These are phyloP conservation scores for Mormyrops attenuatus DNA, from an alignment of 2,797 vertebrate genomes.

Conservation along the genomic window DNA sequence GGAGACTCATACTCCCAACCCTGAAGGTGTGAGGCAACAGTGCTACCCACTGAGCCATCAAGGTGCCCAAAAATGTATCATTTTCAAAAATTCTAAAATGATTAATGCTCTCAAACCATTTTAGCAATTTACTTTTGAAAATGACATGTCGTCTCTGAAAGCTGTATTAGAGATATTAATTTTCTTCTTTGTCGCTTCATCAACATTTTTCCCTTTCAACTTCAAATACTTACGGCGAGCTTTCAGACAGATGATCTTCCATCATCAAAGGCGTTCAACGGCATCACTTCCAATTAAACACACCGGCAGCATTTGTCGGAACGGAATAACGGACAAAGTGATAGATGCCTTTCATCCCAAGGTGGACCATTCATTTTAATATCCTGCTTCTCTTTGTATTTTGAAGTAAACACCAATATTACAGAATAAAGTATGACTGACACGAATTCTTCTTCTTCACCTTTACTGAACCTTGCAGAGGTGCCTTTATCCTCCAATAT, in stretches of 20 bases:
- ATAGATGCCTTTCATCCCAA: not conserved
- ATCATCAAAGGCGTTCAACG: not conserved
- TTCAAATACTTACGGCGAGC: not conserved
- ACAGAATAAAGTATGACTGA: not conserved
- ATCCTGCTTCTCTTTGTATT: not conserved
- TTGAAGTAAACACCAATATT: not conserved
- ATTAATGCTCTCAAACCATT: not conserved
- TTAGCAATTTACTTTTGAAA: slow-evolving; percentile 1
- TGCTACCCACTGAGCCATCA: not conserved
- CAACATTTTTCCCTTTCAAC: slow-evolving; percentile 9
- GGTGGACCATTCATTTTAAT: not conserved
- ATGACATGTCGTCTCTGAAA: not conserved
- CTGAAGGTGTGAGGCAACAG: not conserved
- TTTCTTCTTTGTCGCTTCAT: slow-evolving; percentile 2
- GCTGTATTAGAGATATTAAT: slow-evolving; percentile 3
- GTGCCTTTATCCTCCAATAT: not conserved
- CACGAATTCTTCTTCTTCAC: not conserved
- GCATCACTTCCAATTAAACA: slow-evolving; percentile 11
- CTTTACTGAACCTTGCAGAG: not conserved
- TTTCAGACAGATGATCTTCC: not conserved
- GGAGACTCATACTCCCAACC: not conserved
- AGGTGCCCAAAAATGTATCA: not conserved
- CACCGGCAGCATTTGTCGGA: not conserved
- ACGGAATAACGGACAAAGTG: not conserved
- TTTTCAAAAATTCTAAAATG: not conserved